These are phyloP conservation scores for Catostylus mosaicus DNA, from an alignment of 30 jellyfish, hydroid and myxozoan species.

Conservation along the genomic window DNA sequence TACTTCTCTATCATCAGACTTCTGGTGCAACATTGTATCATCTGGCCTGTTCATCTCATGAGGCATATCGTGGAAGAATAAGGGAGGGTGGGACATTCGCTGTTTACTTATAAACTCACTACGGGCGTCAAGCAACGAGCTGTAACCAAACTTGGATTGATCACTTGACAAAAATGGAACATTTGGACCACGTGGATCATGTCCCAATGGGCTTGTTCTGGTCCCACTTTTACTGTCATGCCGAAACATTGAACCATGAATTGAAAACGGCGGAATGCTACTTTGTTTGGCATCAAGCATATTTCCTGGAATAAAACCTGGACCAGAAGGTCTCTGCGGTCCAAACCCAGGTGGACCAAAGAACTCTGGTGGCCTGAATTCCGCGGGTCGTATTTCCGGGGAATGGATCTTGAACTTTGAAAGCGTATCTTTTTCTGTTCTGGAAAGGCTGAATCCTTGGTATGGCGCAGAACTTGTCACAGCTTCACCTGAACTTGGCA, in stretches of 20 bases:
- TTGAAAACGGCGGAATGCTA: conserved; percentile 7
- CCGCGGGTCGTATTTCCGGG: conserved; percentile 51
- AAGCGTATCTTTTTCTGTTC: conserved; percentile 42
- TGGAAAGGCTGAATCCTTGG: conserved; percentile 23
- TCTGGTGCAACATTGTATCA: not conserved
- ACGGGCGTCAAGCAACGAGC: conserved; percentile 32
- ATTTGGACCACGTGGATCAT: conserved; percentile 28
- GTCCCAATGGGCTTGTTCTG: conserved; percentile 44
- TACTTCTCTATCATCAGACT: conserved; percentile 36
- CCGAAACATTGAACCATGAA: conserved; percentile 44
- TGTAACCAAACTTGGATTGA: conserved; percentile 18
- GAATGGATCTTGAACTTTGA: conserved; percentile 34
- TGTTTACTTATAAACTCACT: conserved; percentile 46
- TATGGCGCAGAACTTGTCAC: conserved; percentile 14
- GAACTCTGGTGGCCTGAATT: conserved; percentile 41
- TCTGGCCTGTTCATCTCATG: conserved; percentile 32
- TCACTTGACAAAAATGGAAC: conserved; percentile 16
- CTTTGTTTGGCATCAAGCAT: conserved; percentile 43
- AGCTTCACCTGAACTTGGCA: not conserved
- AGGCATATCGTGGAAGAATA: conserved; percentile 38
- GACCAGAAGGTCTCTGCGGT: conserved; percentile 46
- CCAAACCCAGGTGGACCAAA: conserved; percentile 52
- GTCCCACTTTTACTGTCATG: conserved; percentile 17
- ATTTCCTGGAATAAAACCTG: conserved; percentile 57
- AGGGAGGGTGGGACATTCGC: conserved; percentile 32